phyloP scores from a whole-genome alignment of 2,113 vertebrate species.

The Probosciger aterrimus region DNA sequence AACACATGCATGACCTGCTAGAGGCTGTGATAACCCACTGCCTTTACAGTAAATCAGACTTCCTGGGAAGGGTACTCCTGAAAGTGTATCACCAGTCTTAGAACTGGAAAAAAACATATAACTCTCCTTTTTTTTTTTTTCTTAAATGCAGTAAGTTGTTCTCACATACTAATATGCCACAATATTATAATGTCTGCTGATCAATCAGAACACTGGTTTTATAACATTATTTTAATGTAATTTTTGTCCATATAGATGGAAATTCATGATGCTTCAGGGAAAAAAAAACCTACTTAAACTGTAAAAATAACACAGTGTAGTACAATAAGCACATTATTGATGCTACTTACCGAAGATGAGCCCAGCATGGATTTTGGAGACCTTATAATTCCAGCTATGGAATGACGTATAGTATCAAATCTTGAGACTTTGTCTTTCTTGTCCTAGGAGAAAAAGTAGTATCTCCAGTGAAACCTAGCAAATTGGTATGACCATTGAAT shows the following conservation, averaged over 20 bases:
- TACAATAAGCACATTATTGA: not conserved
- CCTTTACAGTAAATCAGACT: not conserved
- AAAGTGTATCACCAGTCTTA: not conserved
- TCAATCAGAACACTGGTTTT: not conserved
- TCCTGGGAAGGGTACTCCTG: not conserved
- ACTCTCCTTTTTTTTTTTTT: not conserved
- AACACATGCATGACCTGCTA: not conserved
- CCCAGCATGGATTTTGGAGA: constrained; percentile 88
- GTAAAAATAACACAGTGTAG: not conserved
- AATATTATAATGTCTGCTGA: not conserved
- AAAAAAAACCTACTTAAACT: not conserved
- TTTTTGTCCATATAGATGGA: not conserved
- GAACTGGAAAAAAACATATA: not conserved
- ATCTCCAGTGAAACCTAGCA: not conserved
- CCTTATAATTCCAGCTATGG: constrained; percentile 93
- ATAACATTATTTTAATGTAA: not conserved
- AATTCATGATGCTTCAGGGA: not conserved
- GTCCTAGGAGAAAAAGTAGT: constrained; percentile 76
- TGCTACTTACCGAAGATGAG: constrained; percentile 87
- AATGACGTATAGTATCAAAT: constrained; percentile 93
- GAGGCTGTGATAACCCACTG: not conserved
- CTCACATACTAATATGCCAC: not conserved
- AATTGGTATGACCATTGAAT: not conserved
- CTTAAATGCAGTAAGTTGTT: not conserved
- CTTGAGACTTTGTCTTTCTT: constrained; percentile 92